phyloP scores from a whole-genome alignment of 2,113 vertebrate species.

The Lipophrys pholis region DNA sequence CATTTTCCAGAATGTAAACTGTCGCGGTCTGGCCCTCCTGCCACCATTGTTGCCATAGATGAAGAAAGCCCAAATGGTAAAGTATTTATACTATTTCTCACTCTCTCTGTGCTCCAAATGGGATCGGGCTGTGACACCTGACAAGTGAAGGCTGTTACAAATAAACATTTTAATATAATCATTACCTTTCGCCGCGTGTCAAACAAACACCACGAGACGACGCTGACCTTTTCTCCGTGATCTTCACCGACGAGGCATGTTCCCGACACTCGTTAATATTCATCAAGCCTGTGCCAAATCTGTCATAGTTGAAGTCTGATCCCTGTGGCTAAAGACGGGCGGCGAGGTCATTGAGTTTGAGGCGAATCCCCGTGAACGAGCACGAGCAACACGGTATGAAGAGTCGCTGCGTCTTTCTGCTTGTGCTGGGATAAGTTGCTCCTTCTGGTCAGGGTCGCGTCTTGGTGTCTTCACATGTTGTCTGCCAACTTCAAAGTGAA shows the following conservation, averaged over 20 bases:
- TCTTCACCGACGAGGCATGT: conserved; percentile 25
- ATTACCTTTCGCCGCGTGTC: background rate
- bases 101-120: background rate
- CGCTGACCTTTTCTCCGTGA: conserved; percentile 41
- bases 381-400: background rate
- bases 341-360: conserved; percentile 13
- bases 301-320: conserved; percentile 32
- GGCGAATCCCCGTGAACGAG: background rate
- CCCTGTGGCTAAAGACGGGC: background rate
- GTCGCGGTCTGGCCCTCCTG: conserved; percentile 92
- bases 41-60: conserved; percentile 97
- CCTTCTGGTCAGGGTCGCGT: background rate
- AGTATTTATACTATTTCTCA: conserved; percentile 13
- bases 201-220: conserved; percentile 28
- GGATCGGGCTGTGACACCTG: background rate
- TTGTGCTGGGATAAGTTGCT: background rate
- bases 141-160: background rate
- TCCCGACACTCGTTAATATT: conserved; percentile 51
- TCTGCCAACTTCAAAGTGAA: conserved; percentile 9
- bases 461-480: background rate
- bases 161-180: conserved; percentile 2
- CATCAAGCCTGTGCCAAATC: conserved; percentile 21
- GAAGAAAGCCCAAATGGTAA: conserved; percentile 97
- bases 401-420: background rate
- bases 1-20: conserved; percentile 93